A percentile compares a stretch with the other conserved stretches of the same genome.
These are phyloP conservation scores for Bombus picipes DNA, from an alignment of 1,140 invertebrate genomes.

Conservation along the genomic window DNA sequence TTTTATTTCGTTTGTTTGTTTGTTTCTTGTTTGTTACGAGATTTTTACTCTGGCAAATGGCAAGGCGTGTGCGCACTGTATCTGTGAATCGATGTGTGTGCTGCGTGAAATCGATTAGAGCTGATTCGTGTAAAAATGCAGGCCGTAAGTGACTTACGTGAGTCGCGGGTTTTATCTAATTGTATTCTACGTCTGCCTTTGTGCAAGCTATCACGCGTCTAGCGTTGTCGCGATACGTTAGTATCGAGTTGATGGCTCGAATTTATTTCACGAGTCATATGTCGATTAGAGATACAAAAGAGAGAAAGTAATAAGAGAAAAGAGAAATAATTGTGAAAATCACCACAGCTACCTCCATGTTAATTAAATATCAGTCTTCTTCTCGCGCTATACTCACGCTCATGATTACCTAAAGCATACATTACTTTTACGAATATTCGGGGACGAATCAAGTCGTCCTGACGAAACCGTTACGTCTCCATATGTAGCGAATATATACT, in stretches of 20 bases:
- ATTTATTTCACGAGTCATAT: background rate
- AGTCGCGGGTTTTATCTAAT: background rate
- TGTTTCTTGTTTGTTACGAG: slow-evolving; percentile 78
- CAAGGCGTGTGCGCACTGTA: slow-evolving; percentile 45
- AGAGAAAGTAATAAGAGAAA: slow-evolving; percentile 12
- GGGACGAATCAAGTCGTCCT: background rate
- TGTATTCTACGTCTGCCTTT: background rate
- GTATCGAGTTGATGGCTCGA: background rate
- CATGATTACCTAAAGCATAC: slow-evolving; percentile 62
- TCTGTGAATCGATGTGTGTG: background rate
- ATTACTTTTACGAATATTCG: slow-evolving; percentile 66
- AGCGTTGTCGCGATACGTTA: background rate
- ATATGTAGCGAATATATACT: slow-evolving; percentile 51
- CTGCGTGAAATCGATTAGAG: background rate
- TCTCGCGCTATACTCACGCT: slow-evolving; percentile 64
- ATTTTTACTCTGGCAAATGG: slow-evolving; percentile 72
- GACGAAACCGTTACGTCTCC: slow-evolving; percentile 15
- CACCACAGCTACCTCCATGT: slow-evolving; percentile 80
- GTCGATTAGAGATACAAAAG: background rate
- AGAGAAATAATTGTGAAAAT: slow-evolving; percentile 71
- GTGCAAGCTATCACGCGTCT: background rate
- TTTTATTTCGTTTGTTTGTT: slow-evolving; percentile 77
- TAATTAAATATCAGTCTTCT: slow-evolving; percentile 72
- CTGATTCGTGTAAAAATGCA: background rate
- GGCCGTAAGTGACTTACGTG: background rate